These are phyloP conservation scores for Stenurella melanura DNA, from an alignment of 2,888 invertebrate species.

Conservation along the genomic window DNA sequence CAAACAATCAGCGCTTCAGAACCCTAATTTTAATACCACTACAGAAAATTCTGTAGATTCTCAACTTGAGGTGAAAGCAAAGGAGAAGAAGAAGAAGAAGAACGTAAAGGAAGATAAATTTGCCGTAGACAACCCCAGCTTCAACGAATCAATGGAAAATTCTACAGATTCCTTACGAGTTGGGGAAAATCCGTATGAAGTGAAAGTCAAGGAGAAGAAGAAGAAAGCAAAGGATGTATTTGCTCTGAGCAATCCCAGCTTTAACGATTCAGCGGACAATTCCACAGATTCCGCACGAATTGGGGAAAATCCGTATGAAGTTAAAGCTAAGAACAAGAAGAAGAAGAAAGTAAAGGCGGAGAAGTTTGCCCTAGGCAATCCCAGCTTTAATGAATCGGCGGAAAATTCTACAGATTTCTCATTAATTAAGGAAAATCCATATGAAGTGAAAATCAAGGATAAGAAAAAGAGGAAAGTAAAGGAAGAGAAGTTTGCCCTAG, in stretches of 20 bases:
- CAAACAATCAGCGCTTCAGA: background rate
- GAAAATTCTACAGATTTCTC: background rate
- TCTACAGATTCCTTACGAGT: background rate
- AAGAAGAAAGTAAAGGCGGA: slow-evolving; percentile 40
- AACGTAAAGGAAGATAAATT: slow-evolving; percentile 30
- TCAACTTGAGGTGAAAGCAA: background rate
- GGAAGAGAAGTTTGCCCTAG: slow-evolving; percentile 36
- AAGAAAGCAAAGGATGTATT: background rate
- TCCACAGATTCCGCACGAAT: background rate
- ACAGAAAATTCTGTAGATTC: background rate
- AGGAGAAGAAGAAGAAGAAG: slow-evolving; percentile 43
- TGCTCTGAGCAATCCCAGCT: background rate
- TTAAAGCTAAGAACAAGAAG: slow-evolving; percentile 51
- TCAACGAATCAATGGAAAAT: slow-evolving; percentile 31
- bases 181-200: slow-evolving; percentile 55
- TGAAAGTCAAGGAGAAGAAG: slow-evolving; percentile 42
- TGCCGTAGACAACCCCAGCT: slow-evolving; percentile 51
- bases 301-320: slow-evolving; percentile 46
- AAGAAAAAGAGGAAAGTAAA: slow-evolving; percentile 29
- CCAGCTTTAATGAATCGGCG: slow-evolving; percentile 47
- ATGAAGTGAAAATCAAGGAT: slow-evolving; percentile 51
- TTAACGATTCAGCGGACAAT: background rate
- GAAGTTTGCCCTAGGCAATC: slow-evolving; percentile 47
- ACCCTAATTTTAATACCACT: background rate
- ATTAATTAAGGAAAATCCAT: slow-evolving; percentile 38